Evolutionary conservation across 30 jellyfish, hydroid and myxozoan genomes (phyloP).

Genomic region (Aurelia aurita complex sp. Pacific): DNA sequence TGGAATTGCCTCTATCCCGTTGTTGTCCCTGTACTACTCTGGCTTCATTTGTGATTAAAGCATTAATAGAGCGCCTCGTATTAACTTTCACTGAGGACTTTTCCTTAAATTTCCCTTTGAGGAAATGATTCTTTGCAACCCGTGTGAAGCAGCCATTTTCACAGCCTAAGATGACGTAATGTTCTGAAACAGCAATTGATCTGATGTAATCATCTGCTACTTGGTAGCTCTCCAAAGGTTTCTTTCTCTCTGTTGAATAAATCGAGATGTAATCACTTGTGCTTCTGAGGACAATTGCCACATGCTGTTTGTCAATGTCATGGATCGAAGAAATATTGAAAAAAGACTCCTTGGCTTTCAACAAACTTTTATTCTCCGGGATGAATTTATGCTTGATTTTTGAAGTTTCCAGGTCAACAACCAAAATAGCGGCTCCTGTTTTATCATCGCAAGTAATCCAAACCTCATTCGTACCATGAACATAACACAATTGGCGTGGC

Average conservation of each 20-base stretch:
- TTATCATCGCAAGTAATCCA: conserved; percentile 88
- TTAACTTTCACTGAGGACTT: conserved; percentile 18
- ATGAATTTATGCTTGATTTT: conserved; percentile 18
- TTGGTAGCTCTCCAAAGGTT: conserved; percentile 21
- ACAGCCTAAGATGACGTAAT: conserved; percentile 73
- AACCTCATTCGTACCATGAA: conserved; percentile 37
- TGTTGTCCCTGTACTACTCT: not conserved
- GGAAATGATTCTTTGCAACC: conserved; percentile 56
- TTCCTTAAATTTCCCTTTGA: conserved; percentile 64
- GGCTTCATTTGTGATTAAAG: conserved; percentile 32
- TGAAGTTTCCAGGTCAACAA: conserved; percentile 55
- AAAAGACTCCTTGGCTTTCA: conserved; percentile 28
- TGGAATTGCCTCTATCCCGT: not conserved
- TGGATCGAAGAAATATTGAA: conserved; percentile 44
- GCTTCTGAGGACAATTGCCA: conserved; percentile 79
- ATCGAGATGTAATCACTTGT: conserved; percentile 64
- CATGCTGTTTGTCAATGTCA: conserved; percentile 58
- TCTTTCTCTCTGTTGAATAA: conserved; percentile 48
- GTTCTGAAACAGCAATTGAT: conserved; percentile 53
- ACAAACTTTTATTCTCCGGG: conserved; percentile 22
- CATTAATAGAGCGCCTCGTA: conserved; percentile 47
- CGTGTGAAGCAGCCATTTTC: conserved; percentile 60
- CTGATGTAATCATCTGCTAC: conserved; percentile 48
- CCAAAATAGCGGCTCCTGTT: conserved; percentile 66
- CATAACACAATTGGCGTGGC: conserved; percentile 74